These are phyloP conservation scores for Microtus oregoni DNA, from an alignment of 2,113 vertebrate species.

Conservation along the genomic window DNA sequence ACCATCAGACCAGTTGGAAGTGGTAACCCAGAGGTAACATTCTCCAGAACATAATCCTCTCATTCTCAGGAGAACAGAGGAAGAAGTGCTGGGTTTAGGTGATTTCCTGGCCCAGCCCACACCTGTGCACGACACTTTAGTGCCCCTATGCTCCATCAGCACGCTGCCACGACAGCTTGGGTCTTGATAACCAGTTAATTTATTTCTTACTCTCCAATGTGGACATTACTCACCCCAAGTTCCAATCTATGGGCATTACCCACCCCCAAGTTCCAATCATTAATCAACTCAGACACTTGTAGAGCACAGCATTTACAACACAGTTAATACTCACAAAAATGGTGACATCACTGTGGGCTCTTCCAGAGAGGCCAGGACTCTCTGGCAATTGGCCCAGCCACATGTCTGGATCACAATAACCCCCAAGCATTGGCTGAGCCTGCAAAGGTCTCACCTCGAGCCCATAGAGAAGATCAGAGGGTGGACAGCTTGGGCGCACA, in stretches of 20 bases:
- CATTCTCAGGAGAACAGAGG: constrained; percentile 1
- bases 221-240: neutral
- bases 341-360: constrained; percentile 42
- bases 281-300: constrained; percentile 58
- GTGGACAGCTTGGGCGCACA: constrained; percentile 81
- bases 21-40: neutral
- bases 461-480: constrained; percentile 83
- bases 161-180: neutral
- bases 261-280: constrained; percentile 17
- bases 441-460: constrained; percentile 81
- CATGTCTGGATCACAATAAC: constrained; percentile 29
- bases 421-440: constrained; percentile 56
- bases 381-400: constrained; percentile 36
- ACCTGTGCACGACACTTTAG: neutral
- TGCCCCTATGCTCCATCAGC: neutral
- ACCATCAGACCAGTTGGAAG: neutral
- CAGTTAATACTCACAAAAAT: constrained; percentile 56
- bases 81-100: neutral
- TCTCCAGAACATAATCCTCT: neutral
- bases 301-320: constrained; percentile 50
- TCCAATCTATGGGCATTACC: neutral
- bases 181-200: constrained; percentile 44
- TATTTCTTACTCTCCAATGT: constrained; percentile 49
- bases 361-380: constrained; percentile 42
- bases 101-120: neutral